Conservation (phyloP, 2,888 invertebrate species). For the Toxonevra muliebris region DNA sequence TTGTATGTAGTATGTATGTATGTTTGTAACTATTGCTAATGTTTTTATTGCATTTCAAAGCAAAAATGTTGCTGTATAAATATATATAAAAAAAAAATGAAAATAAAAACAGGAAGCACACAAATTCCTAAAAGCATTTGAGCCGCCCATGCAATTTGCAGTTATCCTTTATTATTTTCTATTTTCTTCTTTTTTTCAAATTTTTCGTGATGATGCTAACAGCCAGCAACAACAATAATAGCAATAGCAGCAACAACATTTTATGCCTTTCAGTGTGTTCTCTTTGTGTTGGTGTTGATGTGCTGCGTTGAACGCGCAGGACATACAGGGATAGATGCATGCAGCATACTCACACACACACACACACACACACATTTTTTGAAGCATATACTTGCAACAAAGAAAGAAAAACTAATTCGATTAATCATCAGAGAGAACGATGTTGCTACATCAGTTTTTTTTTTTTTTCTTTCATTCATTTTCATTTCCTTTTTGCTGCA, state of each 20-base stretch:
- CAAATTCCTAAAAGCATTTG: constrained; percentile 17
- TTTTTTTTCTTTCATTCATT: background rate
- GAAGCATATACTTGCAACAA: constrained; percentile 28
- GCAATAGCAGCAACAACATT: background rate
- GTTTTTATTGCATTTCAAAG: background rate
- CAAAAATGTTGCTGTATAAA: background rate
- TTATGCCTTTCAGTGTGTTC: background rate
- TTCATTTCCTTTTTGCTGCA: background rate
- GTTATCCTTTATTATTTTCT: constrained; percentile 17
- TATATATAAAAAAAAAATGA: constrained; percentile 7
- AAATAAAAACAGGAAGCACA: constrained; percentile 3
- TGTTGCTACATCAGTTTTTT: background rate
- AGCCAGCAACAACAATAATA: background rate
- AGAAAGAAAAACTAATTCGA: constrained; percentile 46
- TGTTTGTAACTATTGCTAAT: background rate
- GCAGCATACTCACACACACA: constrained; percentile 1
- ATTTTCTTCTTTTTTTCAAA: background rate
- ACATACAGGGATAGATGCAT: constrained; percentile 22
- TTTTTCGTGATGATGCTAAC: constrained; percentile 13
- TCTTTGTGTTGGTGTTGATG: background rate
- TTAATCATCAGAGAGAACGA: constrained; percentile 44
- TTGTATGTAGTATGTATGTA: background rate
- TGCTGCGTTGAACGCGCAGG: constrained; percentile 34
- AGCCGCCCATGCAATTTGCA: constrained; percentile 35
- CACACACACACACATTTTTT: background rate